These are phyloP conservation scores for Cantharis rufa DNA, from an alignment of 2,888 invertebrate species.

Conservation along the genomic window DNA sequence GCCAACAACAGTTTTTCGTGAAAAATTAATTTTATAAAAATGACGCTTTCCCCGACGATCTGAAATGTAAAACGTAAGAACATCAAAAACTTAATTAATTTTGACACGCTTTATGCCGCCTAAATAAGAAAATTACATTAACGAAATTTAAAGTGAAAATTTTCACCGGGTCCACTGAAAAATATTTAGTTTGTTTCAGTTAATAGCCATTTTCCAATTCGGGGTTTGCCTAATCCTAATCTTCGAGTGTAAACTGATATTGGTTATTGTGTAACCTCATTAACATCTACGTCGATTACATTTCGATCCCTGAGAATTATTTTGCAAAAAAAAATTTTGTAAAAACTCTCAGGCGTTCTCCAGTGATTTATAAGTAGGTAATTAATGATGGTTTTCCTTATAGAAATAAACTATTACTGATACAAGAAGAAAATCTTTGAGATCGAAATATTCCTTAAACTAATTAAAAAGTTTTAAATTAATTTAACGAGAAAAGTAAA, in stretches of 20 bases:
- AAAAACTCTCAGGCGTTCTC: neutral
- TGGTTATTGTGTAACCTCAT: neutral
- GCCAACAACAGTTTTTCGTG: neutral
- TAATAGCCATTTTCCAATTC: neutral
- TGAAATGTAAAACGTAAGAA: neutral
- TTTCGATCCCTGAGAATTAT: neutral
- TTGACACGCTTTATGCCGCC: neutral
- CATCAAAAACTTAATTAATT: neutral
- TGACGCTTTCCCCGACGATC: neutral
- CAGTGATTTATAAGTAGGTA: neutral
- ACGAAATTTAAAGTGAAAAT: neutral
- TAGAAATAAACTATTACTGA: neutral
- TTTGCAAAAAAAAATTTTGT: neutral
- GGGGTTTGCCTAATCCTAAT: neutral
- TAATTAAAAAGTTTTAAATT: neutral
- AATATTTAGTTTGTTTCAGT: neutral
- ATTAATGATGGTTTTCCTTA: neutral
- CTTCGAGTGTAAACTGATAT: neutral
- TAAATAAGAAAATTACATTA: neutral
- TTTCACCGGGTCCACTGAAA: neutral
- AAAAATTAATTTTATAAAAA: neutral
- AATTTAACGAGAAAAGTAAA: neutral
- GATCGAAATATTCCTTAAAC: neutral
- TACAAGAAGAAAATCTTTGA: neutral
- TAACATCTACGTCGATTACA: neutral